A percentile compares a stretch with the other conserved stretches of the same genome.
phyloP scores from a whole-genome alignment of 2,113 vertebrate species.

The Odocoileus virginianus region DNA sequence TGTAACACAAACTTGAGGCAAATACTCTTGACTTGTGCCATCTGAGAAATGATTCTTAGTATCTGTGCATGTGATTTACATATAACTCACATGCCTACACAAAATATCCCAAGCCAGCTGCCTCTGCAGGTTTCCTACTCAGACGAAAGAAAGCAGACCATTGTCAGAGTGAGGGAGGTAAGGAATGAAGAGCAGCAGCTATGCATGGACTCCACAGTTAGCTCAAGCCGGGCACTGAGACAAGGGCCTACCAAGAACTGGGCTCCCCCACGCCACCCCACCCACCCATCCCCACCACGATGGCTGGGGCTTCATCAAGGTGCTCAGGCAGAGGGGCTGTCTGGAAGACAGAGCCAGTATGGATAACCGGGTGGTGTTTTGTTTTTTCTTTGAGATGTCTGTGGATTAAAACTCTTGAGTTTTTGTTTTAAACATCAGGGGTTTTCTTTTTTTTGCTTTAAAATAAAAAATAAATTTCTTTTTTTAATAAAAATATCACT shows the following conservation, averaged over 20 bases:
- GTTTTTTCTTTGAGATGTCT: neutral
- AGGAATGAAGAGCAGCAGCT: conserved; percentile 38
- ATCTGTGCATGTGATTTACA: conserved; percentile 5
- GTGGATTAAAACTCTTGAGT: conserved; percentile 7
- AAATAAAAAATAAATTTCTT: neutral
- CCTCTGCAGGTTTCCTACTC: conserved; percentile 60
- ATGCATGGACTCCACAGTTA: neutral
- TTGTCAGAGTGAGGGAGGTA: conserved; percentile 38
- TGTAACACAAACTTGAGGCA: neutral
- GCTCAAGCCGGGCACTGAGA: neutral
- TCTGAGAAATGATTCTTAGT: neutral
- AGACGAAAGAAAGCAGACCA: conserved; percentile 47
- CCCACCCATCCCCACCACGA: rapidly evolving
- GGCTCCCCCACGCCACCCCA: neutral
- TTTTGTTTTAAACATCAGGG: conserved; percentile 22
- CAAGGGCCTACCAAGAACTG: neutral
- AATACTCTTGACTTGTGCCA: neutral
- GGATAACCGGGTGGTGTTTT: neutral
- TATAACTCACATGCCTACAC: conserved; percentile 35
- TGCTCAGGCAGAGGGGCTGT: neutral
- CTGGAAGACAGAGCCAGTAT: neutral
- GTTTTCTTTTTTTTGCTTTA: neutral
- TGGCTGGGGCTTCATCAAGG: neutral
- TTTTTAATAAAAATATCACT: neutral
- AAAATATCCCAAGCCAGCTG: conserved; percentile 35